phyloP scores from a whole-genome alignment of 2,888 invertebrate genomes.

The Hedychridium roseum region DNA sequence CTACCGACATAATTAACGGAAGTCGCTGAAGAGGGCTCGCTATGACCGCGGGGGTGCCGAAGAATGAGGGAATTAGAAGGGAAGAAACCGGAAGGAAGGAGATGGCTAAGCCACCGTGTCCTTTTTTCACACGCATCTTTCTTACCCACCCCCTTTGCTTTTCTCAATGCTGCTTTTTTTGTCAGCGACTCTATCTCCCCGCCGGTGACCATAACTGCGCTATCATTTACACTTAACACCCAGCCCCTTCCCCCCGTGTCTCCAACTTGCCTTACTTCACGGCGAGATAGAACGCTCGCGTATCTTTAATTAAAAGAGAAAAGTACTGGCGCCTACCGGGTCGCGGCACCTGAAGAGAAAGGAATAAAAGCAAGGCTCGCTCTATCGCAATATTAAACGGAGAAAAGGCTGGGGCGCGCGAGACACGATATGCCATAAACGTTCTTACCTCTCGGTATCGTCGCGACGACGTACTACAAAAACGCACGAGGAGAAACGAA shows the following conservation, averaged over 20 bases:
- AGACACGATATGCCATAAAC: too few species aligned
- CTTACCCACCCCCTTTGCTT: constrained; percentile 3
- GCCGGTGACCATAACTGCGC: constrained; percentile 56
- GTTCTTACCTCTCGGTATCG: too few species aligned
- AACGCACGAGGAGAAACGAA: too few species aligned
- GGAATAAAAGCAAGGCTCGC: neutral
- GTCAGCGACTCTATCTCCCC: constrained; percentile 33
- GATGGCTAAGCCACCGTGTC: constrained; percentile 9
- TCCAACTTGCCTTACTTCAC: too few species aligned
- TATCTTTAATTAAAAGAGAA: constrained; percentile 61
- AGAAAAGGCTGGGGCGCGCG: too few species aligned
- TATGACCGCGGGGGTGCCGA: constrained; percentile 10
- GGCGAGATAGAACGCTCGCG: constrained; percentile 51
- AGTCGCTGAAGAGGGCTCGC: constrained; percentile 19
- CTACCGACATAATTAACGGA: constrained; percentile 51
- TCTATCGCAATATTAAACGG: constrained; percentile 2
- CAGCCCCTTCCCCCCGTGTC: constrained; percentile 18
- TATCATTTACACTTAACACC: constrained; percentile 60
- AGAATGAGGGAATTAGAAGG: constrained; percentile 26
- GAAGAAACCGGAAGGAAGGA: constrained; percentile 8
- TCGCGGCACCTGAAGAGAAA: constrained; percentile 16
- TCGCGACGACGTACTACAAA: too few species aligned
- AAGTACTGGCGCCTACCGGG: constrained; percentile 18
- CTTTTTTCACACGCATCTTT: constrained; percentile 11
- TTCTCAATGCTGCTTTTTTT: neutral